Evolutionary conservation across 2,888 invertebrate species (phyloP).

Genomic region (Punctoribates punctum): DNA sequence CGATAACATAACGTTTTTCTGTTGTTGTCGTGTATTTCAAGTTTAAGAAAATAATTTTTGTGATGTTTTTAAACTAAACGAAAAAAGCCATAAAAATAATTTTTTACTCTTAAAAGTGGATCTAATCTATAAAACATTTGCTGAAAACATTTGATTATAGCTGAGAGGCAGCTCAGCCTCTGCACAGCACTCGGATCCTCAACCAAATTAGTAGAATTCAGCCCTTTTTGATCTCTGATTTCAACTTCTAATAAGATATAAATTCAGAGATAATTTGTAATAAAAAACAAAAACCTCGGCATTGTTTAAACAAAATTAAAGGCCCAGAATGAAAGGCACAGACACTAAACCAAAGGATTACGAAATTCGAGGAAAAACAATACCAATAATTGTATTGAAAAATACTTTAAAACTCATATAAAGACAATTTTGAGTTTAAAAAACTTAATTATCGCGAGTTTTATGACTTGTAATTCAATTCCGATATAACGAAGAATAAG

Average conservation of each 20-base stretch:
- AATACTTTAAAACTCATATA: too few species aligned
- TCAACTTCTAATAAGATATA: conserved; percentile 7
- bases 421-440: neutral
- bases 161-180: too few species aligned
- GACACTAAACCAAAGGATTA: neutral
- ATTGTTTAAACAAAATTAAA: too few species aligned
- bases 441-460: neutral
- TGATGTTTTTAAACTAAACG: neutral
- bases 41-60: neutral
- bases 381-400: neutral
- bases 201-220: neutral
- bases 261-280: neutral
- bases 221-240: conserved; percentile 13
- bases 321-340: neutral
- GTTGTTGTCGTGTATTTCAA: conserved; percentile 18
- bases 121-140: conserved; percentile 8
- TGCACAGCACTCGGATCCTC: neutral
- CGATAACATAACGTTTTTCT: neutral
- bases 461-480: conserved; percentile 10
- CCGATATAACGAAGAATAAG: neutral
- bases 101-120: neutral
- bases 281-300: too few species aligned
- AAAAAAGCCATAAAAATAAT: neutral
- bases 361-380: neutral
- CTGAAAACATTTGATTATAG: neutral